A percentile compares a stretch with the other conserved stretches of the same genome.
Conservation (phyloP, 2,797 vertebrate genomes). For the Steatocranus sp. region DNA sequence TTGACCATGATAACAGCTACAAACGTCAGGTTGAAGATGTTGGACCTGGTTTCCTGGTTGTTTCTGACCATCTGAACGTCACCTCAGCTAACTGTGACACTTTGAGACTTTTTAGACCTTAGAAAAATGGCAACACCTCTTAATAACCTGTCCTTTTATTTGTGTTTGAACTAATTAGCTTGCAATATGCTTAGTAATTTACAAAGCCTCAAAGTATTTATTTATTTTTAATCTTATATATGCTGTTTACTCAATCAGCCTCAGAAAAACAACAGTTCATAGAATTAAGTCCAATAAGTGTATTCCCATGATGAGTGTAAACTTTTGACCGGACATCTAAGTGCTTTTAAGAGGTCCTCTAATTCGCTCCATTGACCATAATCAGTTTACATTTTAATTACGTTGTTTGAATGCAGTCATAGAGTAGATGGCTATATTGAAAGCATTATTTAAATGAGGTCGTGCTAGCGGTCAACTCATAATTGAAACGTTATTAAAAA, state of each 20-base stretch:
- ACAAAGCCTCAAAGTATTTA: background rate
- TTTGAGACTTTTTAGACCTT: background rate
- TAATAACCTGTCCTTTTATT: background rate
- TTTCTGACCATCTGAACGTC: fast-evolving
- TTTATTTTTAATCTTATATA: background rate
- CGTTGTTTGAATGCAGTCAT: background rate
- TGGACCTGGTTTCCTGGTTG: background rate
- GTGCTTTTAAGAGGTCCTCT: background rate
- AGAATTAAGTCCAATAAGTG: background rate
- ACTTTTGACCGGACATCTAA: background rate
- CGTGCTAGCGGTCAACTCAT: background rate
- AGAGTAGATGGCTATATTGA: fast-evolving
- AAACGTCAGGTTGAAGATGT: background rate
- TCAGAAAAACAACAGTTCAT: background rate
- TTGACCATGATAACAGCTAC: background rate
- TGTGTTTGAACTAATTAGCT: background rate
- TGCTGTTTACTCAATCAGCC: background rate
- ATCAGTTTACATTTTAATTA: background rate
- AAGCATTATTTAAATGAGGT: background rate
- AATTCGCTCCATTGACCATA: background rate
- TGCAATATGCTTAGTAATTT: background rate
- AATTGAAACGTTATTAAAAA: background rate
- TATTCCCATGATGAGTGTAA: background rate
- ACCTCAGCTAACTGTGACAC: background rate
- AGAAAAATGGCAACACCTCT: background rate